Conservation (phyloP, 2,113 vertebrate genomes). For the Hemicordylus capensis region DNA sequence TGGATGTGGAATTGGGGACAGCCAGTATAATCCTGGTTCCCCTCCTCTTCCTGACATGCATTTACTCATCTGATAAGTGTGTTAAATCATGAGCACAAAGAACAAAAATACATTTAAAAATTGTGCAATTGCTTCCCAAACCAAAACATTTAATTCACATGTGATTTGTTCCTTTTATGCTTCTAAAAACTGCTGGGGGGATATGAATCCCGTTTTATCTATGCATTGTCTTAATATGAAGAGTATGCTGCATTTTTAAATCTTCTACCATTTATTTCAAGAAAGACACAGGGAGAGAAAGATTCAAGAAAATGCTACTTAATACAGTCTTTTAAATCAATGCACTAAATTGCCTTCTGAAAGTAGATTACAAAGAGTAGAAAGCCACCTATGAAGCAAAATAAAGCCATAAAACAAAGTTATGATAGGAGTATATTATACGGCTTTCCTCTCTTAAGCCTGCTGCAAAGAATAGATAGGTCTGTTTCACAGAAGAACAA, state of each 20-base stretch:
- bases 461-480: constrained; percentile 31
- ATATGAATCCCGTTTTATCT: not conserved
- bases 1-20: not conserved
- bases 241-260: not conserved
- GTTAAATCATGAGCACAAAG: not conserved
- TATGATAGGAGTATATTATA: constrained; percentile 10
- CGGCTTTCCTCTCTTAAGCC: constrained; percentile 22
- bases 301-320: not conserved
- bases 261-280: not conserved
- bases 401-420: constrained; percentile 19
- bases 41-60: too few relatives aligned
- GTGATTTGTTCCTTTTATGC: not conserved
- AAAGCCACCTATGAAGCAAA: not conserved
- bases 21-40: not conserved
- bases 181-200: not conserved
- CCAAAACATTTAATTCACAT: not conserved
- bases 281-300: not conserved
- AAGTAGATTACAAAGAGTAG: constrained; percentile 37
- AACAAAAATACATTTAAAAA: not conserved
- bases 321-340: constrained; percentile 24
- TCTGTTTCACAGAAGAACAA: constrained; percentile 39
- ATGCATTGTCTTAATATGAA: not conserved
- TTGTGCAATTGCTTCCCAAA: not conserved
- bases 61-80: not conserved
- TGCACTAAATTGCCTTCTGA: constrained; percentile 37